These are phyloP conservation scores for Orthosia gothica DNA, from an alignment of 2,888 invertebrate species.

Conservation along the genomic window DNA sequence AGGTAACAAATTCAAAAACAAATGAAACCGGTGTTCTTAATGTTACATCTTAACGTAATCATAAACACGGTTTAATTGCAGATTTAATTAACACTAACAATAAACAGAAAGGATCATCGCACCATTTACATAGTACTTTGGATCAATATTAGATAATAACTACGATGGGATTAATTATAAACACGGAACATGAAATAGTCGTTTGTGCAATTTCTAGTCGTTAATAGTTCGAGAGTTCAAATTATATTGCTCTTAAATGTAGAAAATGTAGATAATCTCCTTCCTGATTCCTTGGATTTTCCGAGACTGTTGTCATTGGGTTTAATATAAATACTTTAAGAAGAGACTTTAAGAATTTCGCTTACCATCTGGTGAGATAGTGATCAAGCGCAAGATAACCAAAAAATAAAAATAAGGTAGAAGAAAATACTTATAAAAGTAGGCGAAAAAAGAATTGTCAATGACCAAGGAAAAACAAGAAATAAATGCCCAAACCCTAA, in stretches of 20 bases:
- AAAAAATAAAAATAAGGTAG: no score
- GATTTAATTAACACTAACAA: constrained; percentile 25
- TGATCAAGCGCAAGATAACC: no score
- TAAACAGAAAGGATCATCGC: constrained; percentile 44
- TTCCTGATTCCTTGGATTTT: background rate
- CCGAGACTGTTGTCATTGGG: background rate
- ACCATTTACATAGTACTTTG: constrained; percentile 50
- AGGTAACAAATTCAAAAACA: background rate
- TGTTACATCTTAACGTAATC: constrained; percentile 4
- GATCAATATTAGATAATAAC: constrained; percentile 40
- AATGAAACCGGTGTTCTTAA: constrained; percentile 1
- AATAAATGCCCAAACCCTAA: no score
- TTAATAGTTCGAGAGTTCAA: constrained; percentile 29
- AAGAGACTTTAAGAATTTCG: no score
- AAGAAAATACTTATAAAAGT: no score
- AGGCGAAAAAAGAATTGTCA: no score
- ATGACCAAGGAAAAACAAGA: no score
- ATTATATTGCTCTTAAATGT: constrained; percentile 1
- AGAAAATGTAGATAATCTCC: constrained; percentile 9
- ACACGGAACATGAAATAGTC: constrained; percentile 32
- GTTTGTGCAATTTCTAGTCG: constrained; percentile 30
- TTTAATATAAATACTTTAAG: background rate
- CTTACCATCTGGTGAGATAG: no score
- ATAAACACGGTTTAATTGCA: background rate
- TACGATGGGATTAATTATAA: constrained; percentile 17